Evolutionary conservation across 2,113 vertebrate genomes (phyloP), one percentile per base, ranked within the genome.

Genomic region (Trichomycterus rosablanca): DNA sequence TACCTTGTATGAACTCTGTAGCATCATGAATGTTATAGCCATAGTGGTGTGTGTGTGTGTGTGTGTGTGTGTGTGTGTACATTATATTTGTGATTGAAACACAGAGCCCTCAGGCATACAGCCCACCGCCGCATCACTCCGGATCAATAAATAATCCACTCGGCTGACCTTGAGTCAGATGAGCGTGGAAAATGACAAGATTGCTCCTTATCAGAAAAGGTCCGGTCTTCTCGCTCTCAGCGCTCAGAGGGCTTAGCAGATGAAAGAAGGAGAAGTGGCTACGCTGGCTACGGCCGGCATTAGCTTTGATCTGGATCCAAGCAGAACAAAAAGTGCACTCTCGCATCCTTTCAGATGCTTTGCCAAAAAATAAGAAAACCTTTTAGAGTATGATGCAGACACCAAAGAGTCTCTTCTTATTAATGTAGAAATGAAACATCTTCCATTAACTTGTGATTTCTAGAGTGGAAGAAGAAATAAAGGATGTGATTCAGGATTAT

Each of bases 121-220:
- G 35, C 35, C 30, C 44, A 34, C 40, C 46, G 51, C 20, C 16
- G 58, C 63, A 58, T 72, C 63, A 66, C 49, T 66, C 40, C 50
- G 64, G 59, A 72, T 72, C 70, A 67, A 72, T 72, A 67, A 67
- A 67, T 72, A 72, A 72, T 72, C 51, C 53, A 63, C 56, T 72
- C 59, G 39, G 39, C 46, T 67, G 70, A 72, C 63, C 64, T 72
- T 63, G 70, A 63, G 59, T 50, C 48, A 28, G 53, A 72, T 23
- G 53, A 67, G 46, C 10, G 23, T 51, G 70, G 53, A 72, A 72
- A 72, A 72, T 72, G 24, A 48, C 45, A 58, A 42, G 28, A 56
- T 42, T 56, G 64, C 37, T 51, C 28, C 56, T 59, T 37, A 22
- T 61, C 35, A 56, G 62, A 58, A 62, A 66, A 59, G 18, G 39